phyloP scores from a whole-genome alignment of 2,113 vertebrate genomes.

The Suricata suricatta region DNA sequence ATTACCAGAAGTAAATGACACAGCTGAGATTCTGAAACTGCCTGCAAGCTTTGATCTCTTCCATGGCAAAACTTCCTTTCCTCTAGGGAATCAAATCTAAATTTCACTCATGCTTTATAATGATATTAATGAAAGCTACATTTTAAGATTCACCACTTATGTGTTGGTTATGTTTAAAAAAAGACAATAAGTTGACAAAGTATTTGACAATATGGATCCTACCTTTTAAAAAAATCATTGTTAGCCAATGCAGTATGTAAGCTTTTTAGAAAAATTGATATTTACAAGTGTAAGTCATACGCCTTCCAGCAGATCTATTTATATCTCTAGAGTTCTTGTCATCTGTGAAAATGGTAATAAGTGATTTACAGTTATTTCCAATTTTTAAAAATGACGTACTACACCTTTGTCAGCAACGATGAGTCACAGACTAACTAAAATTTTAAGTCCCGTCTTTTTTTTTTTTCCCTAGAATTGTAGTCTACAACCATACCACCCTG shows the following conservation, averaged over 20 bases:
- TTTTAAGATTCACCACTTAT: background rate
- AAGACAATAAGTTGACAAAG: background rate
- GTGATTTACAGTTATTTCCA: background rate
- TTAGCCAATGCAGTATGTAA: background rate
- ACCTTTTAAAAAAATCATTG: background rate
- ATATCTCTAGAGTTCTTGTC: background rate
- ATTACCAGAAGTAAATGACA: background rate
- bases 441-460: background rate
- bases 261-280: background rate
- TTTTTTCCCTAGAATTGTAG: background rate
- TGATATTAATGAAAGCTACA: background rate
- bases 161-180: background rate
- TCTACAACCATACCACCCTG: too few species aligned
- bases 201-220: background rate
- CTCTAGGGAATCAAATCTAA: background rate
- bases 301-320: background rate
- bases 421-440: background rate
- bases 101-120: background rate
- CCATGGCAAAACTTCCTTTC: background rate
- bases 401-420: background rate
- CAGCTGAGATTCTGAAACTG: background rate
- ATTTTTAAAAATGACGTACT: background rate
- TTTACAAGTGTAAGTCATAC: background rate
- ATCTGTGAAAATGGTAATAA: background rate
- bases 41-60: background rate